phyloP scores from a whole-genome alignment of 2,113 vertebrate species.

The Tyto alba region DNA sequence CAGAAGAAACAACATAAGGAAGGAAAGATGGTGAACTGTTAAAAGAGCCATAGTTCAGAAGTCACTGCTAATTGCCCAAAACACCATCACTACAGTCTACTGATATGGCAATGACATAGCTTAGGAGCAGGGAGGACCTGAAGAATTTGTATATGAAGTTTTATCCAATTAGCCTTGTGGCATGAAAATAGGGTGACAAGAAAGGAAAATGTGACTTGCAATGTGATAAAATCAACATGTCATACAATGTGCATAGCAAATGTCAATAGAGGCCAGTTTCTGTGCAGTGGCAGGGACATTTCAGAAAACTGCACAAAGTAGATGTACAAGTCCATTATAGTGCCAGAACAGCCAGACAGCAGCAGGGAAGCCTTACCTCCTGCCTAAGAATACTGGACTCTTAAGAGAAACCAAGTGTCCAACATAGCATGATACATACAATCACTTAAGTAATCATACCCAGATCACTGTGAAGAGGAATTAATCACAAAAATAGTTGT shows the following conservation, averaged over 20 bases:
- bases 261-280: background rate
- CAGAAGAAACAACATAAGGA: background rate
- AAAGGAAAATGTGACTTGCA: background rate
- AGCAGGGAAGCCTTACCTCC: background rate
- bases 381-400: background rate
- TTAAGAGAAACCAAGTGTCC: background rate
- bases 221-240: background rate
- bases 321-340: background rate
- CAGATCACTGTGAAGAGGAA: background rate
- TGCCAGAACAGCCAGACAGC: background rate
- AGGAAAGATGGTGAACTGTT: background rate
- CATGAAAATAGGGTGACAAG: background rate
- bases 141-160: background rate
- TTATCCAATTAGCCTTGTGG: background rate
- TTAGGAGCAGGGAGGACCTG: background rate
- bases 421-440: background rate
- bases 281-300: background rate
- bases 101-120: background rate
- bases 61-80: background rate
- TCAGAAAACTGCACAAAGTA: background rate
- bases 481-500: background rate
- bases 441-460: background rate
- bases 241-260: background rate
- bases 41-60: background rate
- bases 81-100: background rate